Percentiles rank a stretch among this genome's conserved stretches.
Evolutionary conservation across 2,113 vertebrate genomes (phyloP).

Genomic region (Gracilinanus agilis): DNA sequence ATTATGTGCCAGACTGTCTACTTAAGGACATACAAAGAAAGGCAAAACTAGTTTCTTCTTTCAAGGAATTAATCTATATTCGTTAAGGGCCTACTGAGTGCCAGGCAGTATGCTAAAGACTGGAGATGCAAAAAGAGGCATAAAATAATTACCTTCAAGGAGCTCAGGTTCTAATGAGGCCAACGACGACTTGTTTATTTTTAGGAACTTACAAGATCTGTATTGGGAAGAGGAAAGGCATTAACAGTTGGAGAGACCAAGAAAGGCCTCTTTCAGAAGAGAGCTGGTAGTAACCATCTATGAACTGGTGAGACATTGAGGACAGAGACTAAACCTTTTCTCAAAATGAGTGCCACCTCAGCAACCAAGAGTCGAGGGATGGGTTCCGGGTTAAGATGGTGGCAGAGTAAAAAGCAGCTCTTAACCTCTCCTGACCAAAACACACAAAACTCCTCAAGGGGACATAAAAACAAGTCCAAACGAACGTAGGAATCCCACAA

Average conservation of each 20-base stretch:
- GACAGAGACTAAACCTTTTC: background rate
- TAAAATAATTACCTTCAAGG: background rate
- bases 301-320: slow-evolving; percentile 34
- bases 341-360: slow-evolving; percentile 67
- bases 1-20: no score
- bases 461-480: no score
- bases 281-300: background rate
- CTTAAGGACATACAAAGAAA: no score
- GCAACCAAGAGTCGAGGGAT: slow-evolving; percentile 82
- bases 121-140: background rate
- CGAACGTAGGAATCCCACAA: no score
- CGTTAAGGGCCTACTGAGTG: no score
- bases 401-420: no score
- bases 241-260: background rate
- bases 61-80: no score
- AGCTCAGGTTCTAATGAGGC: background rate
- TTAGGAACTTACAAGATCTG: background rate
- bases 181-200: background rate
- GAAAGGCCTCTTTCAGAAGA: background rate
- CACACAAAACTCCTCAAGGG: no score
- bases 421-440: no score
- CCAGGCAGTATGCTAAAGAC: no score
- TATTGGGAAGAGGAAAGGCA: background rate
- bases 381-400: no score
- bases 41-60: no score